Base-by-base conservation (phyloP, 2,888 invertebrate species). In the Himalopsyche anomala region DNA sequence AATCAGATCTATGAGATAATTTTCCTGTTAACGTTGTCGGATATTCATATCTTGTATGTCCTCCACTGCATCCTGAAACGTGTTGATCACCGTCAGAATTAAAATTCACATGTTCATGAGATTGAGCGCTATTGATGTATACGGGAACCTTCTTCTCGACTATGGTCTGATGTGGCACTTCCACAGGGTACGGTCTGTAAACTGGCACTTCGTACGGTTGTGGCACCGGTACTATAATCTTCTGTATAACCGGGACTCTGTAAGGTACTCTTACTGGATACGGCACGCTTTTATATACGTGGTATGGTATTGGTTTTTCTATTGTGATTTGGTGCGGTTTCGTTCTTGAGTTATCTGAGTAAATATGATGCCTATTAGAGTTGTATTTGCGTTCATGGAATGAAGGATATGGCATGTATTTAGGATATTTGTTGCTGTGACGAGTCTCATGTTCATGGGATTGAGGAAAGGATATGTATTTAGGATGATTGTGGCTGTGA, bases 151-250 rank as follows among this genome's bases (percentile, higher is more conserved):
- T 83, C 62, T 83, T 88, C 17, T 88, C 88, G 42, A 89, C 88
- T 28, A 88, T 82, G 80, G 88, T 87, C n/a, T 88, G 88, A 38
- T 87, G 79, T 79, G 87, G 83, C 28, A 88, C 87, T 55, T 86
- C 74, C 12, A 88, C 88, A 83, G 88, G 87, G 19, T 84, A 82
- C 4, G 88, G 88, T 38, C 83, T 87, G 54, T 88, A 88, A 2
- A 89, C 89, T 62, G 85, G 87, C 42, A 89, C 89, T 86, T 89
- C 88, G 79, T 88, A 88, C 36, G 89, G 89, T 79, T 87, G 86
- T 40, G 86, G 84, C 19, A 87, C 87, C 42, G 87, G 85, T n/a
- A 89, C 88, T 79, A 86, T 87, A 17, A 89, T 87, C 84, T 86
- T 87, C 36, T 88, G 88, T 42, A 88, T 84, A 40, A 88, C 88